Evolutionary conservation across 2,113 vertebrate genomes (phyloP), one percentile per base, ranked within the genome.

Genomic region (Gallinago undulata): DNA sequence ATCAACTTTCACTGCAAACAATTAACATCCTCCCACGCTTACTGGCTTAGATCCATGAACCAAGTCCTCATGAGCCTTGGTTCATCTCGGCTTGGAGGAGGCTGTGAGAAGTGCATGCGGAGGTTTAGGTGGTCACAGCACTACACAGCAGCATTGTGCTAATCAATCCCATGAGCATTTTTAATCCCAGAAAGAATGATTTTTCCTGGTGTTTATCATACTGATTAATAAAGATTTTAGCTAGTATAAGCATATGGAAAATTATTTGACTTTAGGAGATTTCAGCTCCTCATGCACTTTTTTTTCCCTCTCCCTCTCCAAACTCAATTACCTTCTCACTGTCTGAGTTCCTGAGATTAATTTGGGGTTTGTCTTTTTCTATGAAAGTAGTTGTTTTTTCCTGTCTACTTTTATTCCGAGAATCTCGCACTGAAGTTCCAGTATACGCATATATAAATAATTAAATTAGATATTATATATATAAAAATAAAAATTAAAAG

Each of bases 141-240:
- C 25, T 30, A 0, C 4, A 7, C 55, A 45, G 30, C 4, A 90
- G 8, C 4, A 7, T 5, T 11, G 1, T 50, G 11, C 13, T 76
- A 68, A 90, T 63, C 19, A 64, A 88, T 7, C 1, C 9, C 6
- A 4, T 37, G 15, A 45, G 25, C 7, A 50, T 55, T 62, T 89
- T 7, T 13, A 47, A 18, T 50, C 13, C 7, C 21, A 84, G 57
- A 8, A 0, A 68, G 31, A 78, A 64, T 62, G 5, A 48, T 15
- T 53, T 45, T 86, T 21, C 17, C 22, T 69, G 37, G 9, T 89
- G n/a, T 51, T 70, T 47, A 66, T n/a, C 16, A 16, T 18, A 11
- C 6, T 76, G 10, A 51, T 80, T 85, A 63, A 37, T 21, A 90
- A 77, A 63, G 24, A 18, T 41, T 4, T 35, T 43, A 60, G 35